A percentile compares a stretch with the other conserved stretches of the same genome.
Conservation (phyloP, 1,140 invertebrate genomes). For the Heterodera schachtii region DNA sequence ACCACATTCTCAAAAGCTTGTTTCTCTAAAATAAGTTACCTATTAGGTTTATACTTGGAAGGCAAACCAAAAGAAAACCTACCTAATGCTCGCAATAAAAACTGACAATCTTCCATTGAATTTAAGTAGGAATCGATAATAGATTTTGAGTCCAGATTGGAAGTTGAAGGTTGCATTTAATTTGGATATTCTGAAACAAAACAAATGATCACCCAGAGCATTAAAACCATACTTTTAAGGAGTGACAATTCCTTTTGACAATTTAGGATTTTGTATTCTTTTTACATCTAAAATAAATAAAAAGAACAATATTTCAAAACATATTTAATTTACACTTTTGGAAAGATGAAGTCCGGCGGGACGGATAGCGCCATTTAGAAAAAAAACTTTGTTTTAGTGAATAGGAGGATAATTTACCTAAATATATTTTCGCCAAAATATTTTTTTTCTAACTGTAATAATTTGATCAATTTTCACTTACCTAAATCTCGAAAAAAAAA, state of each 20-base stretch:
- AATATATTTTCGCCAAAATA: no score
- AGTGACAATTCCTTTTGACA: background rate
- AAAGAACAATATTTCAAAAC: no score
- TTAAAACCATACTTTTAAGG: background rate
- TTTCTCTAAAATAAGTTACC: constrained; percentile 42
- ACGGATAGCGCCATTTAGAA: no score
- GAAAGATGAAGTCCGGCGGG: no score
- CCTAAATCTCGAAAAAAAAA: no score
- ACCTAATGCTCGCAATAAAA: constrained; percentile 36
- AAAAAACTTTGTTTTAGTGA: no score
- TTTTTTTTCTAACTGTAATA: no score
- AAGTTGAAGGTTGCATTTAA: background rate
- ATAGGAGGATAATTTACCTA: no score
- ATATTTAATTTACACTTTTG: no score
- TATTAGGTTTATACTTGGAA: no score
- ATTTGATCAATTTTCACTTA: no score
- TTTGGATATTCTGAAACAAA: background rate
- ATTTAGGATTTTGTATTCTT: background rate
- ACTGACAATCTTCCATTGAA: constrained; percentile 27
- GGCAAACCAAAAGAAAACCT: background rate
- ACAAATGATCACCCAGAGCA: background rate
- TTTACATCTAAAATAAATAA: no score
- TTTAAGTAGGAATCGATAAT: constrained; percentile 24
- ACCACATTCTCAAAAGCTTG: constrained; percentile 50
- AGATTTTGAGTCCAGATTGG: background rate